phyloP scores from a whole-genome alignment of 2,113 vertebrate species.

The Pteruthius melanotis region DNA sequence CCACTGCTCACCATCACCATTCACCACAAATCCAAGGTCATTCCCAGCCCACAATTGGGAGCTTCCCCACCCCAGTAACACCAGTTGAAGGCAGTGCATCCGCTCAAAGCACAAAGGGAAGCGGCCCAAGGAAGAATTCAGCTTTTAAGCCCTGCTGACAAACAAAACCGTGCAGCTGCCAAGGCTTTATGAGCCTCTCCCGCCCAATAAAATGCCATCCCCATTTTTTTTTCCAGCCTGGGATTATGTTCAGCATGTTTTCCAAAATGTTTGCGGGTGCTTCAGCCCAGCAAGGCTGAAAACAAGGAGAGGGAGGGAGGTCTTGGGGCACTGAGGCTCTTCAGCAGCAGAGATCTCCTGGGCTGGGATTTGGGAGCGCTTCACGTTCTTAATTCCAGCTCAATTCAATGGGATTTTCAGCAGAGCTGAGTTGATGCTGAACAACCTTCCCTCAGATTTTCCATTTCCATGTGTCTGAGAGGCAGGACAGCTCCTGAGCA shows the following conservation, averaged over 20 bases:
- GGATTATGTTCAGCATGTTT: rapidly evolving
- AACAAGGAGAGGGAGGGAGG: not conserved
- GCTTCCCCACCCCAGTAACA: not conserved
- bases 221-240: not conserved
- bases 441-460: not conserved
- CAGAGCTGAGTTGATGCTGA: not conserved
- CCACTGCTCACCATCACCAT: rapidly evolving
- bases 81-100: rapidly evolving
- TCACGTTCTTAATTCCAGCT: not conserved
- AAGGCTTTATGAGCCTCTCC: not conserved
- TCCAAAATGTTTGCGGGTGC: not conserved
- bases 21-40: rapidly evolving
- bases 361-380: not conserved
- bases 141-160: not conserved
- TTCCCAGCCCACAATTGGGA: not conserved
- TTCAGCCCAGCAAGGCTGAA: not conserved
- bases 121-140: not conserved
- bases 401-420: not conserved
- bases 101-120: not conserved
- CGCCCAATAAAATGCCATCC: not conserved
- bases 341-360: not conserved
- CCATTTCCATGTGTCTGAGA: not conserved
- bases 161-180: not conserved
- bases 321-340: not conserved
- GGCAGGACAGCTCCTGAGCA: not conserved